Evolutionary conservation across 2,888 invertebrate species (phyloP), one percentile per base, ranked within the genome.

Genomic region (Meteorus colon): DNA sequence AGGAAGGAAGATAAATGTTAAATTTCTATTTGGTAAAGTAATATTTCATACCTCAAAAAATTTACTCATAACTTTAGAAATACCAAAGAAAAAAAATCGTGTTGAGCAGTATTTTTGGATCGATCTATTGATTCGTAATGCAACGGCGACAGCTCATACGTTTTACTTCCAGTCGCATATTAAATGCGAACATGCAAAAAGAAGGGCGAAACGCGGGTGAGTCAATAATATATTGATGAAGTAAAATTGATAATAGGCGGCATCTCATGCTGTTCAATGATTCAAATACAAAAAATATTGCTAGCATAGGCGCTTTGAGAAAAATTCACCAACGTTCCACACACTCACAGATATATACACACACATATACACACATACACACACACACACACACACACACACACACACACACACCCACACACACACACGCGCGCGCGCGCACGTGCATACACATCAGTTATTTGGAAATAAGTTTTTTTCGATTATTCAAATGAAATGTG

Each of bases 281-380:
- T 79, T 19, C 74, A 78, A 79, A 60, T 66, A 60, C 71, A 63
- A 76, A 80, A 82, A 84, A 75, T 85, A 86, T 86, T 80, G 86
- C 86, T 88, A 89, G 87, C 83, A 77, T 89, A 89, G 88, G 84
- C 85, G 89, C 89, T 89, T 89, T 83, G 82, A 87, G 84, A 84
- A 84, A 82, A 51, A 16, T n/a, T 8, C 81, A 85, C 84, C 86
- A 86, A 34, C 34, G 34, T 34, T 34, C 34, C 34, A 86, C 80
- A 79, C 8, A 55, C 34, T 55, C 48, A 16, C 55, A 84, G 82
- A 86, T n/a, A 19, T 19, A 55, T 6, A 55, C 8, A 55, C 6
- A 55, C 19, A n/a, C 24, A 55, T 0, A 55, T 24, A 55, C 48
- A 6, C 6, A 19, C 4, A 55, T 6, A 19, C 48, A 41, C 41